A percentile compares a stretch with the other conserved stretches of the same genome.
Conservation (phyloP, 1,140 invertebrate species). For the Panagrolaimus sp. region DNA sequence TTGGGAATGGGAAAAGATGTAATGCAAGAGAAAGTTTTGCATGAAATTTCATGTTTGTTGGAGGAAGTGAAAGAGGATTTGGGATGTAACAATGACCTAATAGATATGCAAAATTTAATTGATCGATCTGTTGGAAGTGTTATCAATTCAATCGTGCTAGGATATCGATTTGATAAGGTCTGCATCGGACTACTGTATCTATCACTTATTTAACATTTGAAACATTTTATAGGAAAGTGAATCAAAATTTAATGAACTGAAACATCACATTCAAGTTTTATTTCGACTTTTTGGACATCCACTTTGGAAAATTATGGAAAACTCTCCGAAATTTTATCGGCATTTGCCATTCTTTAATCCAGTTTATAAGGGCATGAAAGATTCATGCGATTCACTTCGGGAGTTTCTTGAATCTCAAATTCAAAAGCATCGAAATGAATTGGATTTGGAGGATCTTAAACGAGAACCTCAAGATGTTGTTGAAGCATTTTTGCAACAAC, state of each 20-base stretch:
- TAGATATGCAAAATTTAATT: background rate
- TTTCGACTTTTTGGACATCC: background rate
- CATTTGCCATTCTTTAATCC: background rate
- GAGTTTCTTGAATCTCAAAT: background rate
- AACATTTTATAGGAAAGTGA: background rate
- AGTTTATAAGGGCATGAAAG: background rate
- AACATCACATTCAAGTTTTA: background rate
- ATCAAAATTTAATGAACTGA: background rate
- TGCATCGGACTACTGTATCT: background rate
- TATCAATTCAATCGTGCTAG: conserved; percentile 25
- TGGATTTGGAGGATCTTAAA: background rate
- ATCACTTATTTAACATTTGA: background rate
- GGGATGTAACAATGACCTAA: background rate
- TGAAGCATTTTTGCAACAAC: background rate
- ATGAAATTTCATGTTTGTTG: conserved; percentile 26
- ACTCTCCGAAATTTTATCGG: background rate
- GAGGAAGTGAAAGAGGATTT: conserved; percentile 25
- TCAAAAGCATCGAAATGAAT: background rate
- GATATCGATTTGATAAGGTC: conserved; percentile 19
- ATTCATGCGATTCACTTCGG: background rate
- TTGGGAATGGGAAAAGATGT: conserved; percentile 45
- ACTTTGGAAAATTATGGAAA: background rate
- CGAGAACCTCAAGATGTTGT: background rate
- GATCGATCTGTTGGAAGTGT: conserved; percentile 29
- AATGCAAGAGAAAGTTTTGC: conserved; percentile 28